phyloP scores from a whole-genome alignment of 2,797 vertebrate genomes.

The Lerista edwardsae region DNA sequence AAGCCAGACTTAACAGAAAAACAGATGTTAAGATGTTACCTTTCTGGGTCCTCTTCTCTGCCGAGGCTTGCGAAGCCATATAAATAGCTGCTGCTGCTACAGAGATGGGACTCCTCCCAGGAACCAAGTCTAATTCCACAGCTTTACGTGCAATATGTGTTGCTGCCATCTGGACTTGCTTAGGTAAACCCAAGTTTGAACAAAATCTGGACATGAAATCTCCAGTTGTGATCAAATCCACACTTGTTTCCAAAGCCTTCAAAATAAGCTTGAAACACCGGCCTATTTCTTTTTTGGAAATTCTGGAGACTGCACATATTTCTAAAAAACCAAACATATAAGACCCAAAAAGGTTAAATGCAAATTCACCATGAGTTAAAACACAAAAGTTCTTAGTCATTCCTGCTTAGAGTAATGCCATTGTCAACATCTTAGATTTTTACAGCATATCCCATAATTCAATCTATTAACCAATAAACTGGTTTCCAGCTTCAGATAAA shows the following conservation, averaged over 20 bases:
- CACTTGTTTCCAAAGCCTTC: slow-evolving; percentile 97
- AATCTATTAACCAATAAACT: not conserved
- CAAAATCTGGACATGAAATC: slow-evolving; percentile 98
- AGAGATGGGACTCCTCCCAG: slow-evolving; percentile 96
- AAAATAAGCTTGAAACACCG: slow-evolving; percentile 94
- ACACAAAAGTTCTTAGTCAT: not conserved
- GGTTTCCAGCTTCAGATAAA: not conserved
- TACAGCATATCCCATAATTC: not conserved
- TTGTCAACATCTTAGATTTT: not conserved
- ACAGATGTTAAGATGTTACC: slow-evolving; percentile 73
- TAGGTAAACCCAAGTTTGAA: slow-evolving; percentile 95
- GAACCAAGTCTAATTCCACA: slow-evolving; percentile 95
- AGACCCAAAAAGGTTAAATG: not conserved
- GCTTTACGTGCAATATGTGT: slow-evolving; percentile 96
- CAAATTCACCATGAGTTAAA: not conserved
- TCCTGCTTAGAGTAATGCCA: not conserved
- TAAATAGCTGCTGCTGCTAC: slow-evolving; percentile 98
- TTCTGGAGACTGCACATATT: slow-evolving; percentile 97
- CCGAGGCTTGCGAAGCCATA: slow-evolving; percentile 98
- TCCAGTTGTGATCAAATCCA: slow-evolving; percentile 97
- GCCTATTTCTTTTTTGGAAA: slow-evolving; percentile 99
- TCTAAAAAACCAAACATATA: slow-evolving; percentile 77
- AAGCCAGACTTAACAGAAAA: not conserved
- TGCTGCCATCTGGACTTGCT: slow-evolving; percentile 98
- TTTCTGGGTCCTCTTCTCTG: slow-evolving; percentile 98